These are phyloP conservation scores for Leucoraja erinaceus DNA, from an alignment of 2,113 vertebrate genomes.

Conservation along the genomic window DNA sequence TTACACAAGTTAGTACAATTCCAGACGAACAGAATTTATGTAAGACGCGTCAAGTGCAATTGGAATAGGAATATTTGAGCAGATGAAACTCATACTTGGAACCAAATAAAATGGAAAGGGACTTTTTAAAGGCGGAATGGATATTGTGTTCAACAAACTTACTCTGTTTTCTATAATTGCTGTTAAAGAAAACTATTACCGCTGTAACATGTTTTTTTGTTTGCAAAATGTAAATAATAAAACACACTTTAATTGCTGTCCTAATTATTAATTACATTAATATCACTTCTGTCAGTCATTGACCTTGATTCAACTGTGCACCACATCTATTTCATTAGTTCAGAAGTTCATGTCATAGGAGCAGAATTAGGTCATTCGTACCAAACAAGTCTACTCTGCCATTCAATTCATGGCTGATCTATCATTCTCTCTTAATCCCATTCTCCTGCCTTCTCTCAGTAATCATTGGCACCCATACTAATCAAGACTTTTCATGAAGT, in stretches of 20 bases:
- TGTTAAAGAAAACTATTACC: background rate
- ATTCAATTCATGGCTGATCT: too few species aligned
- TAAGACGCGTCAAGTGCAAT: background rate
- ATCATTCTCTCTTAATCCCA: too few species aligned
- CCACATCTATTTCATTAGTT: background rate
- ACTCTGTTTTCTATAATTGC: background rate
- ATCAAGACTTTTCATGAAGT: background rate
- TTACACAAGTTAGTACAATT: background rate
- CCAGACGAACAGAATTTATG: background rate
- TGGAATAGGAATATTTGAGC: background rate
- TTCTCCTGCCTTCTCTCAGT: too few species aligned
- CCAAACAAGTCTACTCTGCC: too few species aligned
- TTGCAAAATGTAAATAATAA: background rate
- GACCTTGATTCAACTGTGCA: background rate
- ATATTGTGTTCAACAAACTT: background rate
- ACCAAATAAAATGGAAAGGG: background rate
- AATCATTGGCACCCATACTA: too few species aligned
- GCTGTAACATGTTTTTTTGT: background rate
- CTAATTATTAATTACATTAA: background rate
- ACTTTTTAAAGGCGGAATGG: background rate
- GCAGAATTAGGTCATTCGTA: too few species aligned
- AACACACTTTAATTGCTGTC: background rate
- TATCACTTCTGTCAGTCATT: background rate
- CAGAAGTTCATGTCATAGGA: too few species aligned
- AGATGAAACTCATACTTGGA: background rate